A percentile compares a stretch with the other conserved stretches of the same genome.
Evolutionary conservation across 2,888 invertebrate genomes (phyloP).

Genomic region (Anodontia alba): DNA sequence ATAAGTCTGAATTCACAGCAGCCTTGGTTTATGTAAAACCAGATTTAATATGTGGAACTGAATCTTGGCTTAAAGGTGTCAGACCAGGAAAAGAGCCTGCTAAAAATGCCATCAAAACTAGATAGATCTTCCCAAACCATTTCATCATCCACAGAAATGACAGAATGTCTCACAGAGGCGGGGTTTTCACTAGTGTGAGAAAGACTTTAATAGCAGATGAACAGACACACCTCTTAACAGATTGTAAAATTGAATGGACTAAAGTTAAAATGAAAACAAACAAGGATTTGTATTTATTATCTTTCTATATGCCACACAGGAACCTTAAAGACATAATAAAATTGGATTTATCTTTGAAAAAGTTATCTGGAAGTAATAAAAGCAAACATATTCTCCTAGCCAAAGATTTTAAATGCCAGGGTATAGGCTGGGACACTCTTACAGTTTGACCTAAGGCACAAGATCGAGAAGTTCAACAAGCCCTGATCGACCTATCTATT

Average conservation of each 20-base stretch:
- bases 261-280: not conserved
- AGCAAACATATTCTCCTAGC: slow-evolving; percentile 1
- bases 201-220: not conserved
- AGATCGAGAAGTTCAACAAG: slow-evolving; percentile 5
- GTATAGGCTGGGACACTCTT: not conserved
- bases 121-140: slow-evolving; percentile 16
- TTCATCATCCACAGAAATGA: slow-evolving; percentile 22
- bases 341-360: not conserved
- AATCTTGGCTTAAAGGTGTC: slow-evolving; percentile 26
- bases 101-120: slow-evolving; percentile 17
- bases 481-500: not conserved
- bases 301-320: slow-evolving; percentile 7
- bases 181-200: slow-evolving; percentile 2
- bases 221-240: not conserved
- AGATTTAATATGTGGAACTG: slow-evolving; percentile 22
- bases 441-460: not conserved
- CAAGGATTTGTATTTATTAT: not conserved
- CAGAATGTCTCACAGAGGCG: slow-evolving; percentile 2
- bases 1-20: slow-evolving; percentile 13
- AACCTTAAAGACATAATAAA: not conserved
- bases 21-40: not conserved
- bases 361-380: not conserved
- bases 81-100: slow-evolving; percentile 29
- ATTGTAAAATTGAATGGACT: not conserved
- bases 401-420: slow-evolving; percentile 9